These are phyloP conservation scores for Ichneumoninae sp. DNA, from an alignment of 2,888 invertebrate species.

Conservation along the genomic window DNA sequence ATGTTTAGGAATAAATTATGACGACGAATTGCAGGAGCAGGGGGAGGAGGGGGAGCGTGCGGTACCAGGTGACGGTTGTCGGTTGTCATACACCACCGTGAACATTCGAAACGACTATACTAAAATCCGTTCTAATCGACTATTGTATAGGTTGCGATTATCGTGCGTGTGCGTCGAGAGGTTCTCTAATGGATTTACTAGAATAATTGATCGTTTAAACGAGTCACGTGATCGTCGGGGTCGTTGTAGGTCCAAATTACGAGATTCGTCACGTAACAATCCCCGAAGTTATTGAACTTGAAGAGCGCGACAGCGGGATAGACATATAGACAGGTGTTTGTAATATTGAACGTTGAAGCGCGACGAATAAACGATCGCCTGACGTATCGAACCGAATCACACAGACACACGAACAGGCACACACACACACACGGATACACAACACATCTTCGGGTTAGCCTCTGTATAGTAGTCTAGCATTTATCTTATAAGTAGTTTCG, in stretches of 20 bases:
- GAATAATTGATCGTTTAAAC: constrained; percentile 55
- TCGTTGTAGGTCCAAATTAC: neutral
- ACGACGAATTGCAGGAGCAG: constrained; percentile 10
- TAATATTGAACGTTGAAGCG: constrained; percentile 31
- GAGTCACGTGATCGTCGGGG: constrained; percentile 47
- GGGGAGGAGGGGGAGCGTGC: neutral
- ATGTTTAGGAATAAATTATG: constrained; percentile 50
- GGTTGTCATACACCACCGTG: constrained; percentile 46
- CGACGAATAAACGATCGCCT: constrained; percentile 4
- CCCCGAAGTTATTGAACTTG: constrained; percentile 18
- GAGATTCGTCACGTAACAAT: constrained; percentile 17
- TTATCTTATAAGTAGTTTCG: constrained; percentile 78
- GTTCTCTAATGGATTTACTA: constrained; percentile 50
- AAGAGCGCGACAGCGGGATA: constrained; percentile 13
- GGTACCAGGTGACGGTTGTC: constrained; percentile 18
- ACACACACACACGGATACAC: constrained; percentile 28
- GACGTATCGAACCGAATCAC: constrained; percentile 16
- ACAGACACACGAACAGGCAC: constrained; percentile 25
- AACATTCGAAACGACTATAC: constrained; percentile 11
- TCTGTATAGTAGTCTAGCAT: constrained; percentile 65
- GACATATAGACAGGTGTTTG: constrained; percentile 10
- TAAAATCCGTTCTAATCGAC: constrained; percentile 26
- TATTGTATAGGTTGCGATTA: constrained; percentile 38
- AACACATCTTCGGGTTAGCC: constrained; percentile 58
- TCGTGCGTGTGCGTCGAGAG: constrained; percentile 19